phyloP scores from a whole-genome alignment of 2,113 vertebrate species.

The Periophthalmus modestus region DNA sequence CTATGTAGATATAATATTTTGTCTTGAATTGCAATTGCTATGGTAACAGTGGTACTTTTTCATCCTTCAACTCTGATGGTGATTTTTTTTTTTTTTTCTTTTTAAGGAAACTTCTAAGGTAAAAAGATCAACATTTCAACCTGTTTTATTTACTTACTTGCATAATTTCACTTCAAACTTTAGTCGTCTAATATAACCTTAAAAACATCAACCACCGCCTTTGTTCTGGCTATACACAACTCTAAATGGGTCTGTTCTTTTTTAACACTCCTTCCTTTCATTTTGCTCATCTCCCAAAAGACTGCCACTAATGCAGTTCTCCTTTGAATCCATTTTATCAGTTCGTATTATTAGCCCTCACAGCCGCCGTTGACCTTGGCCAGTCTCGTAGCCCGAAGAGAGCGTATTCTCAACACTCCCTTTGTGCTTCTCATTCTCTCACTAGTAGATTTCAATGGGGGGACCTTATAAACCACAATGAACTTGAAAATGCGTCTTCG shows the following conservation, averaged over 20 bases:
- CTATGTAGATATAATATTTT: too few species aligned
- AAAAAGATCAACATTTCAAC: not conserved
- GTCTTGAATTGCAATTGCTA: too few species aligned
- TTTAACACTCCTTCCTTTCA: conserved; percentile 46
- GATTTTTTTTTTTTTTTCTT: too few species aligned
- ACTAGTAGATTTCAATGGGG: conserved; percentile 27
- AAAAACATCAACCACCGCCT: not conserved
- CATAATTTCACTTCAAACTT: not conserved
- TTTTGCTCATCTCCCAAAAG: conserved; percentile 55
- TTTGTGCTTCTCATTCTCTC: conserved; percentile 25
- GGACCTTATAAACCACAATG: conserved; percentile 14
- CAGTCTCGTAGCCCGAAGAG: conserved; percentile 42
- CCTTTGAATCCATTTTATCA: conserved; percentile 64
- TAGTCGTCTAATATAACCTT: not conserved
- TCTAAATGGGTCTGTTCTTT: conserved; percentile 44
- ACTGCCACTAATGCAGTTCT: conserved; percentile 47
- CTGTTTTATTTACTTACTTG: not conserved
- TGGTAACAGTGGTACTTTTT: too few species aligned
- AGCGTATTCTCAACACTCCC: conserved; percentile 37
- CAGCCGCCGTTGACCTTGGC: conserved; percentile 68
- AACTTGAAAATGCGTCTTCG: conserved; percentile 20
- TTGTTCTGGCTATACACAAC: conserved; percentile 26
- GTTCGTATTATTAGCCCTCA: conserved; percentile 47
- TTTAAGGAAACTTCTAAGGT: too few species aligned
- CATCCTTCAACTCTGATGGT: too few species aligned